These are phyloP conservation scores for Parapsyche elsis DNA, from an alignment of 1,140 invertebrate species.

Conservation along the genomic window DNA sequence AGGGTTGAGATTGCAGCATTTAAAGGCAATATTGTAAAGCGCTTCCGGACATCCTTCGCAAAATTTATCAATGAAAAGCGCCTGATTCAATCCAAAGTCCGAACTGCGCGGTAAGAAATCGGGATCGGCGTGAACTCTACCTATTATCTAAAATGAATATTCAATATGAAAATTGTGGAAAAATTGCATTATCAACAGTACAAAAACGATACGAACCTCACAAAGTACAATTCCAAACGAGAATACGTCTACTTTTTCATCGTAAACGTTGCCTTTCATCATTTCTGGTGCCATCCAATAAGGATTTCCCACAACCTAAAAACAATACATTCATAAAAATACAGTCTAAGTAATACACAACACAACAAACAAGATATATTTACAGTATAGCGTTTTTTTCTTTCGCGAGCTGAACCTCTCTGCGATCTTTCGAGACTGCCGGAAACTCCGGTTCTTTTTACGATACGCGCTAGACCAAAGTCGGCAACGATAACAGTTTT, in stretches of 20 bases:
- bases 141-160: slow-evolving; percentile 79
- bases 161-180: not conserved
- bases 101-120: slow-evolving; percentile 89
- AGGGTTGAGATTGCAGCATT: slow-evolving; percentile 89
- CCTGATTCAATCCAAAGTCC: slow-evolving; percentile 92
- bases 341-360: not conserved
- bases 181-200: too few species aligned
- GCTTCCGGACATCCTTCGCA: slow-evolving; percentile 88
- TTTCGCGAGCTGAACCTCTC: slow-evolving; percentile 60
- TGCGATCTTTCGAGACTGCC: slow-evolving; percentile 63
- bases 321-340: not conserved
- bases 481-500: slow-evolving; percentile 93
- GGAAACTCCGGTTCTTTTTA: slow-evolving; percentile 67
- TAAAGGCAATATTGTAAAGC: slow-evolving; percentile 88
- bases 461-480: slow-evolving; percentile 92
- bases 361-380: slow-evolving; percentile 21
- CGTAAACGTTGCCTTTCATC: slow-evolving; percentile 95
- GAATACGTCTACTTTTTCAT: slow-evolving; percentile 97
- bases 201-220: slow-evolving; percentile 77
- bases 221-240: slow-evolving; percentile 96
- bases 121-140: slow-evolving; percentile 91
- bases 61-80: slow-evolving; percentile 88
- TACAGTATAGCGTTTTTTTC: slow-evolving; percentile 68
- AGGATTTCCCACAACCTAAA: slow-evolving; percentile 87
- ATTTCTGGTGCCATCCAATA: slow-evolving; percentile 99